These are phyloP conservation scores for Athalia rosae DNA, from an alignment of 2,888 invertebrate species.

Conservation along the genomic window DNA sequence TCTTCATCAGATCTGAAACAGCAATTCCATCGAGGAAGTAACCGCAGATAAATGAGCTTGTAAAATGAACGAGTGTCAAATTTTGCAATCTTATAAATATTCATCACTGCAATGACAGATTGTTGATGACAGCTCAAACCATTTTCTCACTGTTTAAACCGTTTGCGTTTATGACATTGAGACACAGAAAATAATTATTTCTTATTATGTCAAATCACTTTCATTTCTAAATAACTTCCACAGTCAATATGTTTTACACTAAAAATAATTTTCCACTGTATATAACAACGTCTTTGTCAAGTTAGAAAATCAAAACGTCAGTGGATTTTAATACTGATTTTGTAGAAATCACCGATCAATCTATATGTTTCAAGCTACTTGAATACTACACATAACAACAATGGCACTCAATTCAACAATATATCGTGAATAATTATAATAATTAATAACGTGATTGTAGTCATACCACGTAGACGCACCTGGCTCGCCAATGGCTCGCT, in stretches of 20 bases:
- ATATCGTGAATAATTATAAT: slow-evolving; percentile 35
- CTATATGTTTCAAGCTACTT: not conserved
- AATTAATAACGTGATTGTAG: slow-evolving; percentile 68
- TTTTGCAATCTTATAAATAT: not conserved
- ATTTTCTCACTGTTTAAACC: no score
- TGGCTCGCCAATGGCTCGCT: slow-evolving; percentile 72
- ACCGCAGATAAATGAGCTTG: slow-evolving; percentile 50
- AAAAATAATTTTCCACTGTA: no score
- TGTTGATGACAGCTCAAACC: no score
- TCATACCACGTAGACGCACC: slow-evolving; percentile 73
- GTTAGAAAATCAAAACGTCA: no score
- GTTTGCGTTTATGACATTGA: no score
- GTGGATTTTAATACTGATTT: not conserved
- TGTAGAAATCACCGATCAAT: not conserved
- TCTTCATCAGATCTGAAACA: slow-evolving; percentile 72
- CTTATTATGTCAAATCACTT: no score
- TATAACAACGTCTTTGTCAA: no score
- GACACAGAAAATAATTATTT: no score
- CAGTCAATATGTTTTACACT: no score
- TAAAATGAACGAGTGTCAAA: slow-evolving; percentile 7
- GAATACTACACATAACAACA: not conserved
- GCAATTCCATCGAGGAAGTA: slow-evolving; percentile 52
- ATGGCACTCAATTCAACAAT: not conserved
- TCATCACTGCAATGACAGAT: not conserved
- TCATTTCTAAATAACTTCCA: no score